phyloP scores from a whole-genome alignment of 2,113 vertebrate species.

The Saguinus midas region DNA sequence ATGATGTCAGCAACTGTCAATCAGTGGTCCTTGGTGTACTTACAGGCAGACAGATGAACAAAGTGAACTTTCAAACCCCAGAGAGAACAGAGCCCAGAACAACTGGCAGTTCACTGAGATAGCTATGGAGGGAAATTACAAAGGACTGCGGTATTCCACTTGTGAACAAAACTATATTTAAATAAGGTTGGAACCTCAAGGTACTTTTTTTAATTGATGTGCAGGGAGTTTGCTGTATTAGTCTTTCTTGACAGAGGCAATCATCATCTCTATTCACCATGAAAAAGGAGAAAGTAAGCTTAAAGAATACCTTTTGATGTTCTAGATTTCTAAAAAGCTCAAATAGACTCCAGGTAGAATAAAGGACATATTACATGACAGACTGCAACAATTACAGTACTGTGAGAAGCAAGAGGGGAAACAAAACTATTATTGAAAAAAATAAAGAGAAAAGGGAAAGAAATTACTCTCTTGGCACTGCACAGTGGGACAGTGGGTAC shows the following conservation, averaged over 20 bases:
- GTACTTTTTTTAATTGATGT: not conserved
- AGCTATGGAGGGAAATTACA: not conserved
- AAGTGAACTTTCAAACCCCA: not conserved
- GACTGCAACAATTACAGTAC: not conserved
- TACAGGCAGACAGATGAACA: not conserved
- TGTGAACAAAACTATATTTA: not conserved
- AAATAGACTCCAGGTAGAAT: not conserved
- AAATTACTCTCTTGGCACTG: not conserved
- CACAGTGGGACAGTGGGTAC: not conserved
- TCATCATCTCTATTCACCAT: not conserved
- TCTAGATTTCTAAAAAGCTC: not conserved
- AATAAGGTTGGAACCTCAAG: not conserved
- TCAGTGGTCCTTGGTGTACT: not conserved
- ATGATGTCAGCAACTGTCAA: not conserved
- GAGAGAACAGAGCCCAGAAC: not conserved
- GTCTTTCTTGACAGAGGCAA: not conserved
- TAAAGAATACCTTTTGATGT: slow-evolving; percentile 16
- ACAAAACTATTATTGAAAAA: not conserved
- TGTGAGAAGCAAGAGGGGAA: not conserved
- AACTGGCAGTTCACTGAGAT: not conserved
- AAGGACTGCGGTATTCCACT: not conserved
- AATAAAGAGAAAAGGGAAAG: not conserved
- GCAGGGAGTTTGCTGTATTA: not conserved
- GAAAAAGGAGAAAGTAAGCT: not conserved
- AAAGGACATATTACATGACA: not conserved